These are phyloP conservation scores for Xanthostigma xanthostigma DNA, from an alignment of 2,888 invertebrate genomes.

Conservation along the genomic window DNA sequence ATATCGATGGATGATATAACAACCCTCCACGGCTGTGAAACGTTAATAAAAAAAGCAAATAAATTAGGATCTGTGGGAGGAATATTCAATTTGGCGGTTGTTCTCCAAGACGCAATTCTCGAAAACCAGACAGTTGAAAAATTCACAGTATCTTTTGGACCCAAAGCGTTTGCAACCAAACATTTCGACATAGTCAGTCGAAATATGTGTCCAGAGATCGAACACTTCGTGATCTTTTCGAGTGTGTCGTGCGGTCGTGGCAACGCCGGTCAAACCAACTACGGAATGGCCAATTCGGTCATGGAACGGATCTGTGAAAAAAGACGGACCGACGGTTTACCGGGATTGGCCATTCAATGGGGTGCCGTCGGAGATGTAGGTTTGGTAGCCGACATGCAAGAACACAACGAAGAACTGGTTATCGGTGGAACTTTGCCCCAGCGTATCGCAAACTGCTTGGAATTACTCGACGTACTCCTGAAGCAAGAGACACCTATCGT, in stretches of 20 bases:
- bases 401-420: conserved; percentile 27
- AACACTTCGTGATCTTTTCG: conserved; percentile 80
- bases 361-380: conserved; percentile 84
- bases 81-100: conserved; percentile 81
- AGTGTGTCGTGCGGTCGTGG: conserved; percentile 85
- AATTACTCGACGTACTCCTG: conserved; percentile 52
- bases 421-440: conserved; percentile 51
- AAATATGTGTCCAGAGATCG: conserved; percentile 35
- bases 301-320: conserved; percentile 80
- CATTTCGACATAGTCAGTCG: conserved; percentile 56
- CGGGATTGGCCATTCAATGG: conserved; percentile 81
- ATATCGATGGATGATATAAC: conserved; percentile 60
- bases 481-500: conserved; percentile 50
- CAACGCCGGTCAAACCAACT: conserved; percentile 82
- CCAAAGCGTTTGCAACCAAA: conserved; percentile 70
- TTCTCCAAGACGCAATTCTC: conserved; percentile 58
- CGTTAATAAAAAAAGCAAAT: conserved; percentile 48
- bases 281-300: conserved; percentile 78
- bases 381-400: conserved; percentile 43
- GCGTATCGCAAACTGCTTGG: conserved; percentile 45
- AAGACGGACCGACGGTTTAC: conserved; percentile 50
- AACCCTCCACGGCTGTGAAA: conserved; percentile 49
- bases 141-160: conserved; percentile 51
- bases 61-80: conserved; percentile 58
- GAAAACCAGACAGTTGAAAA: conserved; percentile 58